These are phyloP conservation scores for Cyanistes caeruleus DNA, from an alignment of 2,113 vertebrate genomes.

Conservation along the genomic window DNA sequence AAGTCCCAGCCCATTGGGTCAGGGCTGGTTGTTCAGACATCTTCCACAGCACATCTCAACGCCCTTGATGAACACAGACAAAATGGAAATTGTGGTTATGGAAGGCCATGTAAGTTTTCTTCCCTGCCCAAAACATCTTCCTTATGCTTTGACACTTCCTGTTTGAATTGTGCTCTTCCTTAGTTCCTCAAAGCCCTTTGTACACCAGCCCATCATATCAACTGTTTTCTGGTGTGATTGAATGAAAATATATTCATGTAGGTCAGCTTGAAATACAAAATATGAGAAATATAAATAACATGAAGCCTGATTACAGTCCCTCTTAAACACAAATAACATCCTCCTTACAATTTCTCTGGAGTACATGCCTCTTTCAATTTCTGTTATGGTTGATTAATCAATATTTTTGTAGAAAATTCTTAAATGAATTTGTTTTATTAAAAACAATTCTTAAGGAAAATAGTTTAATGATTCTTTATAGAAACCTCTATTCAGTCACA, in stretches of 20 bases:
- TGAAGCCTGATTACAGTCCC: neutral
- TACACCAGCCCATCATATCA: neutral
- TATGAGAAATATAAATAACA: neutral
- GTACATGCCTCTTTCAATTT: neutral
- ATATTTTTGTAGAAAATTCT: neutral
- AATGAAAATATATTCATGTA: neutral
- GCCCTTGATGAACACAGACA: neutral
- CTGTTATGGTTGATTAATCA: neutral
- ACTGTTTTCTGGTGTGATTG: neutral
- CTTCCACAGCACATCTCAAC: neutral
- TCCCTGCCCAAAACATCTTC: neutral
- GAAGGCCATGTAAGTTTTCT: neutral
- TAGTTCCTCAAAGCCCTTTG: neutral
- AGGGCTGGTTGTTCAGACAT: neutral
- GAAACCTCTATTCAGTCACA: neutral
- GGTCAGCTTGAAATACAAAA: neutral
- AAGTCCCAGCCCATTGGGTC: neutral
- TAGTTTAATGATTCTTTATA: neutral
- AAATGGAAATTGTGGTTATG: neutral
- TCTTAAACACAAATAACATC: neutral
- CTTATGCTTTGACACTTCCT: neutral
- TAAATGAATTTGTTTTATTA: neutral
- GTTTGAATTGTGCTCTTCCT: neutral
- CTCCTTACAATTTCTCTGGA: neutral
- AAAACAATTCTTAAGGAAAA: neutral